Evolutionary conservation across 2,797 vertebrate genomes (phyloP).

Genomic region (Mormyrus hasselquistii): DNA sequence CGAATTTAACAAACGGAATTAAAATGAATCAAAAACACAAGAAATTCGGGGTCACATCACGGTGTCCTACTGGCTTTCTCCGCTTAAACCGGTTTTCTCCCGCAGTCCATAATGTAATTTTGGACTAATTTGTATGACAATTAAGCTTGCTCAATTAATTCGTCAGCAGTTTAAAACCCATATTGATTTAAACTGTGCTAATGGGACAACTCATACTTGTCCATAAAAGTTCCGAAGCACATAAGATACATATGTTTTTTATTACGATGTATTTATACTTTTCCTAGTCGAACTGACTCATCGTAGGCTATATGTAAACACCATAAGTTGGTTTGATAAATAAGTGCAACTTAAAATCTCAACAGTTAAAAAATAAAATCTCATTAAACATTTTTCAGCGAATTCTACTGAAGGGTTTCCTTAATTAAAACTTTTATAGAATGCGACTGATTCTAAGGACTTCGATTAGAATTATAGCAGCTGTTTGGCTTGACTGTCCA

Average conservation of each 20-base stretch:
- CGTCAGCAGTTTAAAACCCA: neutral
- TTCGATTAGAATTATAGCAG: neutral
- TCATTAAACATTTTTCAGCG: neutral
- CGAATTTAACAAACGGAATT: neutral
- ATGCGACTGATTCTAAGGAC: neutral
- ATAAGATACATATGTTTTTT: neutral
- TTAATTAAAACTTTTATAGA: neutral
- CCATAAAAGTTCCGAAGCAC: neutral
- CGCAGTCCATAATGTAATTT: neutral
- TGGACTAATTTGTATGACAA: neutral
- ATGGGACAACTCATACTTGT: neutral
- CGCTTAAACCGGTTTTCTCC: neutral
- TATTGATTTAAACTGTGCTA: neutral
- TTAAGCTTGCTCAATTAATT: neutral
- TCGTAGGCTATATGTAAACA: neutral
- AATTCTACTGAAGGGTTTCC: neutral
- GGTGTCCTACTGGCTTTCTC: neutral
- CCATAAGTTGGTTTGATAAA: neutral
- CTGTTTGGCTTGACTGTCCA: neutral
- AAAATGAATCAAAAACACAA: neutral
- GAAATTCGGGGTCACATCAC: neutral
- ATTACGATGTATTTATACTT: neutral
- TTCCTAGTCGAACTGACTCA: neutral
- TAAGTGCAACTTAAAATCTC: neutral
- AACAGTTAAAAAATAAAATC: neutral